Evolutionary conservation across 2,113 vertebrate genomes (phyloP).

Genomic region (Haemorhous mexicanus): DNA sequence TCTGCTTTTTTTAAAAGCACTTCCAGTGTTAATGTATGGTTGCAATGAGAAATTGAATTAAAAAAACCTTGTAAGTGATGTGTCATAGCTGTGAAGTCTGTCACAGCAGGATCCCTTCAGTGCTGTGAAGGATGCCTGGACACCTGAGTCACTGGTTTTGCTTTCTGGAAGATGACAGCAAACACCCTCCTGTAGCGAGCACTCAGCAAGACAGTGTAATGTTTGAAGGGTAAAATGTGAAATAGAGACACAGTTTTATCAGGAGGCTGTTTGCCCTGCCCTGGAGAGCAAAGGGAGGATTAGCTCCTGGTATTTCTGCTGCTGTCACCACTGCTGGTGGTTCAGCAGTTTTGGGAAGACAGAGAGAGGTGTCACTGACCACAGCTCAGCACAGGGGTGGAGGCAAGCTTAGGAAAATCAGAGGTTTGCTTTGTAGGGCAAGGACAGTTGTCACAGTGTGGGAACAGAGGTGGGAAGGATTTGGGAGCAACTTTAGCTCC

Average conservation of each 20-base stretch:
- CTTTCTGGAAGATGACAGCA: not conserved
- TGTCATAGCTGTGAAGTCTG: not conserved
- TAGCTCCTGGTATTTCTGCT: not conserved
- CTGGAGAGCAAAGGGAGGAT: not conserved
- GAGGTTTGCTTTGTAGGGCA: not conserved
- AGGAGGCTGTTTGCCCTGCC: not conserved
- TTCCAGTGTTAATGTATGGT: not conserved
- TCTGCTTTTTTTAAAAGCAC: not conserved
- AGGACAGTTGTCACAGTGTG: not conserved
- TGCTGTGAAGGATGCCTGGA: not conserved
- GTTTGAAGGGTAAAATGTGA: not conserved
- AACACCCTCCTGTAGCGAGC: not conserved
- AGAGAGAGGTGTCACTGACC: not conserved
- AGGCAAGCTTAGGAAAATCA: not conserved
- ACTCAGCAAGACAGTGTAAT: not conserved
- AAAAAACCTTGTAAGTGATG: not conserved
- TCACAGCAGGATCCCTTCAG: not conserved
- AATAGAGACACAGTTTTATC: not conserved
- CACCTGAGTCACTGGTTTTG: not conserved
- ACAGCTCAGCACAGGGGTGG: not conserved
- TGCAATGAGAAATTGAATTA: not conserved
- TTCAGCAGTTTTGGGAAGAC: not conserved
- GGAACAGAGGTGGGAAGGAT: not conserved
- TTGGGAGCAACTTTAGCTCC: not conserved
- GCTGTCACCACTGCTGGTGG: fast-evolving